Conservation (phyloP, 2,113 vertebrate species). For the Dromaius novaehollandiae region DNA sequence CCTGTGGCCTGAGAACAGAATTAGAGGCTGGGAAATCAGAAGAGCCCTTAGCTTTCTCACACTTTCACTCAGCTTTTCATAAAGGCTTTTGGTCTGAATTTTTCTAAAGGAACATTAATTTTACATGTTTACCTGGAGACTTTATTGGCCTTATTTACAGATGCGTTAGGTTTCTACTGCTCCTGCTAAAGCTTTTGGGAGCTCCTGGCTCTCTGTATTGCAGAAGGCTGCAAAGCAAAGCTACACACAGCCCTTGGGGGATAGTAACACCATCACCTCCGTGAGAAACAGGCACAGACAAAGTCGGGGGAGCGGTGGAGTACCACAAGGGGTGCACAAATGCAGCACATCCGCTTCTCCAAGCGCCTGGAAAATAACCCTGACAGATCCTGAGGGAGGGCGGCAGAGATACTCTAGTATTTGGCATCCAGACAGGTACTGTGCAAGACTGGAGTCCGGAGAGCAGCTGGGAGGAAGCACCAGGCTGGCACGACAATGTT, state of each 20-base stretch:
- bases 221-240: neutral
- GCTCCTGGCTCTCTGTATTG: neutral
- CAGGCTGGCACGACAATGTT: neutral
- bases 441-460: neutral
- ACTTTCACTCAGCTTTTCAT: neutral
- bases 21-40: neutral
- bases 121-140: neutral
- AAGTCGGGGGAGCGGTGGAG: neutral
- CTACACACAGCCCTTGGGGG: neutral
- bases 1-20: conserved; percentile 23
- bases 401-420: neutral
- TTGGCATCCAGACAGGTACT: neutral
- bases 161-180: neutral
- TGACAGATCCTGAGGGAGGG: neutral
- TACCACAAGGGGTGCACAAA: neutral
- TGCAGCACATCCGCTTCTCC: neutral
- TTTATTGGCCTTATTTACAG: neutral
- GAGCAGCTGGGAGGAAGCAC: neutral
- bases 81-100: neutral
- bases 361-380: neutral
- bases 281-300: neutral
- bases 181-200: neutral
- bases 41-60: conserved; percentile 13
- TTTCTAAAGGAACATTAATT: neutral
- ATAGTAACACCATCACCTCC: neutral